A percentile compares a stretch with the other conserved stretches of the same genome.
These are phyloP conservation scores for Botia almorhae DNA, from an alignment of 2,797 vertebrate species.

Conservation along the genomic window DNA sequence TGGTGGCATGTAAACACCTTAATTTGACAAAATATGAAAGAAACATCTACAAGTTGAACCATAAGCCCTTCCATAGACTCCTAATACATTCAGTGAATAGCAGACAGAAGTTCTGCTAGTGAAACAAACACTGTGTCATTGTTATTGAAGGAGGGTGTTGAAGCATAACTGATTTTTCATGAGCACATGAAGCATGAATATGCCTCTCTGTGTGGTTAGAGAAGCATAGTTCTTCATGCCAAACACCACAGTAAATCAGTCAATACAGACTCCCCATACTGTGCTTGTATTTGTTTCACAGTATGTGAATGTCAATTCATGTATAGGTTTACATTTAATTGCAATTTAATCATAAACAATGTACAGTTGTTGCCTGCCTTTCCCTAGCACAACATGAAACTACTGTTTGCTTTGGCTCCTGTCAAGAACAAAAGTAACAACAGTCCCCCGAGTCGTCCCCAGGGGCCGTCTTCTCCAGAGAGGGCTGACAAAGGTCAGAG, in stretches of 20 bases:
- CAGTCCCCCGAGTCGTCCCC: conserved; percentile 65
- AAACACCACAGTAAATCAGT: conserved; percentile 48
- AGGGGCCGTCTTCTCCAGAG: conserved; percentile 41
- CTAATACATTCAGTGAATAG: conserved; percentile 67
- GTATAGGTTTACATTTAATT: conserved; percentile 46
- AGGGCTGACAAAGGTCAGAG: conserved; percentile 42
- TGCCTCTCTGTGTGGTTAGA: conserved; percentile 48
- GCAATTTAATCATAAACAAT: conserved; percentile 41
- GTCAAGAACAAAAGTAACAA: conserved; percentile 69
- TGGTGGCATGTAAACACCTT: conserved; percentile 80
- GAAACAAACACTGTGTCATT: conserved; percentile 57
- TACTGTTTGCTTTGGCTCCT: conserved; percentile 68
- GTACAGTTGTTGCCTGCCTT: conserved; percentile 48
- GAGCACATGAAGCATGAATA: conserved; percentile 44
- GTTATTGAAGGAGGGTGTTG: conserved; percentile 55
- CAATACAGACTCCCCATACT: conserved; percentile 53
- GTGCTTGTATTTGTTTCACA: conserved; percentile 63
- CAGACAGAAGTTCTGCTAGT: conserved; percentile 56
- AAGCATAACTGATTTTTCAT: conserved; percentile 53
- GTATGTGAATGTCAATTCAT: conserved; percentile 53
- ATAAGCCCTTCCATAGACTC: conserved; percentile 62
- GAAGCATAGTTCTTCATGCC: conserved; percentile 58
- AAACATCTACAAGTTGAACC: conserved; percentile 63
- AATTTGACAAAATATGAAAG: conserved; percentile 62
- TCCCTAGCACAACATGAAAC: conserved; percentile 64